A percentile compares a stretch with the other conserved stretches of the same genome.
Conservation (phyloP, 35 echinoderm and acorn worm species). For the Heliocidaris erythrogramma region DNA sequence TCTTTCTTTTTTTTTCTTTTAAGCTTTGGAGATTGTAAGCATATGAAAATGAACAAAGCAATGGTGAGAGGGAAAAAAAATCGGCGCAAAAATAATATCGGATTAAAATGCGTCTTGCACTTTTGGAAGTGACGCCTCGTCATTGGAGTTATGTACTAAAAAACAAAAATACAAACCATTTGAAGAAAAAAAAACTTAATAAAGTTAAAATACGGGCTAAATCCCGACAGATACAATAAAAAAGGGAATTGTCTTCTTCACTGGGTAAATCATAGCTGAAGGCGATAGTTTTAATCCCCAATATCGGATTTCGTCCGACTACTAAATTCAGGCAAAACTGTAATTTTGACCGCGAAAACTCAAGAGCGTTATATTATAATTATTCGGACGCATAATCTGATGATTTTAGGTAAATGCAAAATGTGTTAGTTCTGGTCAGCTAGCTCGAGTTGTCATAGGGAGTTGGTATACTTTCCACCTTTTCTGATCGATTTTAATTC, state of each 20-base stretch:
- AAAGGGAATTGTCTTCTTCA: background rate
- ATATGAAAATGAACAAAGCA: background rate
- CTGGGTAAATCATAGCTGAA: background rate
- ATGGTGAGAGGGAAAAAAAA: background rate
- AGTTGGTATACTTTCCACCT: background rate
- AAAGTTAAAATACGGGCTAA: background rate
- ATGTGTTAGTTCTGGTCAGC: background rate
- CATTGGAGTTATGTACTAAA: background rate
- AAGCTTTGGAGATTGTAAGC: background rate
- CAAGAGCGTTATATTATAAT: background rate
- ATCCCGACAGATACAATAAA: background rate
- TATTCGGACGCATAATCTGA: background rate
- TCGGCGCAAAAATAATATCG: background rate
- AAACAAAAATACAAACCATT: background rate
- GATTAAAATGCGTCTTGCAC: background rate
- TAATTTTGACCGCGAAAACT: background rate
- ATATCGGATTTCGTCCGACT: background rate
- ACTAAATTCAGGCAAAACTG: background rate
- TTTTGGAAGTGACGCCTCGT: background rate
- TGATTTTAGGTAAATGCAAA: background rate
- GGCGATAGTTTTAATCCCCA: background rate
- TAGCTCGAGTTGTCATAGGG: background rate
- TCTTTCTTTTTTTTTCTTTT: background rate
- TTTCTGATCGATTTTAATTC: background rate
- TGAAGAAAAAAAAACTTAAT: background rate